phyloP scores from a whole-genome alignment of 2,888 invertebrate genomes.

The Dioctria rufipes region DNA sequence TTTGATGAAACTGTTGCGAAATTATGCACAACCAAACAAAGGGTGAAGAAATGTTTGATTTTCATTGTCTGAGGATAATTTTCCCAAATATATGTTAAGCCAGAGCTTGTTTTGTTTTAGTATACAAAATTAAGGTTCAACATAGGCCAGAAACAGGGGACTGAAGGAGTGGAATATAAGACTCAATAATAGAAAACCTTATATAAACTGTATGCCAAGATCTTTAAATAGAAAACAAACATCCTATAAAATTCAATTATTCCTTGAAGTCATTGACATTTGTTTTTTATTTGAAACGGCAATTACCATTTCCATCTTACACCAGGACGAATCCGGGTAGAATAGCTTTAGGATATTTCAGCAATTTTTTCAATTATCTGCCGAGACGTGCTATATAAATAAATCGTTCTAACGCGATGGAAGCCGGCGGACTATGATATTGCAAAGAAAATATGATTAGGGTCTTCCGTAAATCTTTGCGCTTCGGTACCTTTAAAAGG shows the following conservation, averaged over 20 bases:
- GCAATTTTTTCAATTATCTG: neutral
- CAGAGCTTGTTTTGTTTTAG: neutral
- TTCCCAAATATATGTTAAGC: conserved; percentile 11
- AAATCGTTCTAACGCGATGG: conserved; percentile 25
- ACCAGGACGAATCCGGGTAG: too few relatives aligned
- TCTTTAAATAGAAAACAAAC: too few relatives aligned
- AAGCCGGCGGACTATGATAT: conserved; percentile 20
- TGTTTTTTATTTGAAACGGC: too few relatives aligned
- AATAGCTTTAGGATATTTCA: too few relatives aligned
- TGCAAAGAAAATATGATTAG: conserved; percentile 5
- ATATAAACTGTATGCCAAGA: too few relatives aligned
- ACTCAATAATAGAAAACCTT: too few relatives aligned
- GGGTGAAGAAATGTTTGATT: conserved; percentile 27
- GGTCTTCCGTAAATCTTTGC: neutral
- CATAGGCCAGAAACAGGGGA: too few relatives aligned
- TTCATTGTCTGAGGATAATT: conserved; percentile 1
- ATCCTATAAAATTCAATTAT: too few relatives aligned
- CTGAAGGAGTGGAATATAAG: too few relatives aligned
- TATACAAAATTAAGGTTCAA: conserved; percentile 25
- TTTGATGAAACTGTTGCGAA: neutral
- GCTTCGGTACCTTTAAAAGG: too few relatives aligned
- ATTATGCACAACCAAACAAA: conserved; percentile 19
- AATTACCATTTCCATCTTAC: too few relatives aligned
- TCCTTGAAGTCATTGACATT: too few relatives aligned
- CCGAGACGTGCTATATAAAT: conserved; percentile 27